These are phyloP conservation scores for Sandelia bainsii DNA, from an alignment of 2,797 vertebrate species.

Conservation along the genomic window DNA sequence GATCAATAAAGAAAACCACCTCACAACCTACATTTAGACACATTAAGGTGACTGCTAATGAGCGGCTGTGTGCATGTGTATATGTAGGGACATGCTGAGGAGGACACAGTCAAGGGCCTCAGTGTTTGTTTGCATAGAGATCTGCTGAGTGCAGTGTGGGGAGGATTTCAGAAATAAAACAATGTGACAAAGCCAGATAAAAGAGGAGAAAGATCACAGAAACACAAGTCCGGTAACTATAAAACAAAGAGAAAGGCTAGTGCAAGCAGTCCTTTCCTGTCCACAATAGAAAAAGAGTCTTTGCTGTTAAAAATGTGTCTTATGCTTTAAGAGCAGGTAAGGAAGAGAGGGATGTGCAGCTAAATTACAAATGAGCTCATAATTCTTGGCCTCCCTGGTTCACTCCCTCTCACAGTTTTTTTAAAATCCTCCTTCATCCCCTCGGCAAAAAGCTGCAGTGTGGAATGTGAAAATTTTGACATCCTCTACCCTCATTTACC, in stretches of 20 bases:
- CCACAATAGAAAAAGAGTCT: constrained; percentile 47
- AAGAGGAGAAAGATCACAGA: constrained; percentile 60
- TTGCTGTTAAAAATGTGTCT: constrained; percentile 61
- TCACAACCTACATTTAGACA: constrained; percentile 81
- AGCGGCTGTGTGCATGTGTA: constrained; percentile 36
- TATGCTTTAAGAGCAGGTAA: constrained; percentile 43
- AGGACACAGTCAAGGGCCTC: constrained; percentile 72
- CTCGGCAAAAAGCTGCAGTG: constrained; percentile 58
- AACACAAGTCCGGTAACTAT: constrained; percentile 50
- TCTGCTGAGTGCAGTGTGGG: constrained; percentile 62
- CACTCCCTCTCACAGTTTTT: constrained; percentile 56
- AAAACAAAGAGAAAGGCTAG: constrained; percentile 58
- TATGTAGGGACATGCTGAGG: constrained; percentile 26
- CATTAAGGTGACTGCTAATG: constrained; percentile 85
- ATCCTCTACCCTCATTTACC: constrained; percentile 37
- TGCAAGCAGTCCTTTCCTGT: constrained; percentile 37
- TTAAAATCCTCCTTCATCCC: constrained; percentile 53
- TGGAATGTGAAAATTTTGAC: constrained; percentile 73
- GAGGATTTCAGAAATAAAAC: constrained; percentile 63
- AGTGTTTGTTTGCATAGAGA: constrained; percentile 55
- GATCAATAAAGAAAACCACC: constrained; percentile 83
- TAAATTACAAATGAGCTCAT: constrained; percentile 78
- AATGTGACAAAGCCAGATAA: constrained; percentile 57
- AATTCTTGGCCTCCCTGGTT: constrained; percentile 61
- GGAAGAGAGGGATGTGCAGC: constrained; percentile 48